Percentiles rank a stretch among this genome's conserved stretches.
phyloP scores from a whole-genome alignment of 2,888 invertebrate genomes.

The Heliconius charithonia region DNA sequence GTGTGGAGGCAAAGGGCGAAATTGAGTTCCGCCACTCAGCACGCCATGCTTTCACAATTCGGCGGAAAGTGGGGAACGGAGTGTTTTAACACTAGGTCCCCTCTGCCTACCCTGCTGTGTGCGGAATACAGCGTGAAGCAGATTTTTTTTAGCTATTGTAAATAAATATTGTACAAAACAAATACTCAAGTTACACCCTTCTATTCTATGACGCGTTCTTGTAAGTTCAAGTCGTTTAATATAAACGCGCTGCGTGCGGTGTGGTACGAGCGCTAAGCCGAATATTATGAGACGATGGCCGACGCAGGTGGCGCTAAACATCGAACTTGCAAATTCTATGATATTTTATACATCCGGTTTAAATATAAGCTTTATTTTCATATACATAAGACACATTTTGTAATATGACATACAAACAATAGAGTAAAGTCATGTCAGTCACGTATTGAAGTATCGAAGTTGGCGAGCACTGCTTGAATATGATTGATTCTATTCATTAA shows the following conservation, averaged over 20 bases:
- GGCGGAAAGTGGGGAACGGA: too few species aligned
- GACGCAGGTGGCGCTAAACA: slow-evolving; percentile 80
- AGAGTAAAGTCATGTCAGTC: slow-evolving; percentile 49
- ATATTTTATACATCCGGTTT: slow-evolving; percentile 34
- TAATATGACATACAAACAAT: slow-evolving; percentile 58
- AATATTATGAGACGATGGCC: slow-evolving; percentile 83
- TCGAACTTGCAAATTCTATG: slow-evolving; percentile 64
- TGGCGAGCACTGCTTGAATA: slow-evolving; percentile 39
- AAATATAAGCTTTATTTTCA: slow-evolving; percentile 45
- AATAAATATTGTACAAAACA: not conserved
- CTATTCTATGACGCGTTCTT: slow-evolving; percentile 34
- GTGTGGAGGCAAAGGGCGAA: too few species aligned
- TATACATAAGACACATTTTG: slow-evolving; percentile 21
- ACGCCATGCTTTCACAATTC: too few species aligned
- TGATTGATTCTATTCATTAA: slow-evolving; percentile 42
- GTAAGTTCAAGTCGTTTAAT: slow-evolving; percentile 59
- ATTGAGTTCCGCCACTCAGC: too few species aligned
- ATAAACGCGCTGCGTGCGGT: slow-evolving; percentile 53
- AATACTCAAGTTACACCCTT: slow-evolving; percentile 17
- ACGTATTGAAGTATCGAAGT: slow-evolving; percentile 46
- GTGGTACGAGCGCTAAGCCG: slow-evolving; percentile 74
- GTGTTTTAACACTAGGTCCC: too few species aligned
- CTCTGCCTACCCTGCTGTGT: too few species aligned
- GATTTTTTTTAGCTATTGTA: too few species aligned
- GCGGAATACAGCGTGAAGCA: too few species aligned